phyloP scores from a whole-genome alignment of 2,113 vertebrate genomes.

The Vimba vimba region DNA sequence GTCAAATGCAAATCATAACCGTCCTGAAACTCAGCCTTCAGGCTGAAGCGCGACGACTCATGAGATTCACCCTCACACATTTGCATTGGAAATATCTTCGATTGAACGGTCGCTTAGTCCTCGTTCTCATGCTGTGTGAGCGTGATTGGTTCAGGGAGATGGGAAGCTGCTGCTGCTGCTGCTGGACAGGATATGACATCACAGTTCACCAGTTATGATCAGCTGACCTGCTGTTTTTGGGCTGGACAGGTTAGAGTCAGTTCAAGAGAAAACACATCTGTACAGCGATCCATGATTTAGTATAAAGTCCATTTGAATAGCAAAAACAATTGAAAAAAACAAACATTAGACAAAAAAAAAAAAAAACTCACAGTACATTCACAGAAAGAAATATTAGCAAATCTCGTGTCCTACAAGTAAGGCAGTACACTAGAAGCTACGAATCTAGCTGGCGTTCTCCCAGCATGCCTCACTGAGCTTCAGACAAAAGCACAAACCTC shows the following conservation, averaged over 20 bases:
- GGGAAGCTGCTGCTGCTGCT: slow-evolving; percentile 26
- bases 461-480: slow-evolving; percentile 35
- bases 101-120: neutral
- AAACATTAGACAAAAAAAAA: slow-evolving; percentile 32
- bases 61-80: neutral
- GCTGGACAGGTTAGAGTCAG: slow-evolving; percentile 40
- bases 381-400: slow-evolving; percentile 44
- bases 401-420: slow-evolving; percentile 57
- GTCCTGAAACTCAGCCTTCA: neutral
- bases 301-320: slow-evolving; percentile 16
- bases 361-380: slow-evolving; percentile 59
- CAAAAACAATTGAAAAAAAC: slow-evolving; percentile 26
- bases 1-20: no score
- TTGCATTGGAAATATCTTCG: neutral
- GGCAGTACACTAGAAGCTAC: slow-evolving; percentile 56
- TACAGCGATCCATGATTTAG: slow-evolving; percentile 29
- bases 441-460: slow-evolving; percentile 36
- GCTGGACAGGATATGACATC: slow-evolving; percentile 51
- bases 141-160: neutral
- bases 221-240: neutral
- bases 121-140: neutral
- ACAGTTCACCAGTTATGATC: slow-evolving; percentile 29
- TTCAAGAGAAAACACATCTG: slow-evolving; percentile 43
- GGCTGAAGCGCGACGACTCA: neutral
- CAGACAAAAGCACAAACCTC: no score